These are phyloP conservation scores for Diarsia mendica DNA, from an alignment of 2,888 invertebrate genomes.

Conservation along the genomic window DNA sequence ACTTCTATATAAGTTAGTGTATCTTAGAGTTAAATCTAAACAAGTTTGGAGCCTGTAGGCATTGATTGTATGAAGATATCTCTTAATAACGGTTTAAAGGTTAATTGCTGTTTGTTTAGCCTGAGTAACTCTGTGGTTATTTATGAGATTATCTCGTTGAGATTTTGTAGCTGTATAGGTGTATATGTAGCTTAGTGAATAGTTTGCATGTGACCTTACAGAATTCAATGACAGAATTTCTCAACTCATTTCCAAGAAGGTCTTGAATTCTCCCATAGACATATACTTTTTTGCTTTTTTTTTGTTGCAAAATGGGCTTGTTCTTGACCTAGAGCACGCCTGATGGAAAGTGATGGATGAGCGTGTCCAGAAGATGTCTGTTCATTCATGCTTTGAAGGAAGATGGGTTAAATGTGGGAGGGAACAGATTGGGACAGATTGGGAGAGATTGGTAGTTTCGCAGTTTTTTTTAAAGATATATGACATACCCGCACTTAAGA, in stretches of 20 bases:
- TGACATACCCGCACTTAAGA: neutral
- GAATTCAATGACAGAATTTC: neutral
- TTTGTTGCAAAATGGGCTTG: too few relatives aligned
- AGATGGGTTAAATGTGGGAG: too few relatives aligned
- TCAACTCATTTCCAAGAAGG: neutral
- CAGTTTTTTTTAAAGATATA: neutral
- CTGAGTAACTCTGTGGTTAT: constrained; percentile 4
- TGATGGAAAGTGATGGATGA: too few relatives aligned
- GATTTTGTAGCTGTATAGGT: neutral
- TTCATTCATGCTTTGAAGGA: too few relatives aligned
- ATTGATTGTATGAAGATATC: constrained; percentile 24
- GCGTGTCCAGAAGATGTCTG: too few relatives aligned
- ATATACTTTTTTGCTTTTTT: too few relatives aligned
- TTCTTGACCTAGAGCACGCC: too few relatives aligned
- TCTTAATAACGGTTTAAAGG: constrained; percentile 38
- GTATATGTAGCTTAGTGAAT: neutral
- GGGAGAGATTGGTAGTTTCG: too few relatives aligned
- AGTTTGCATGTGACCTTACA: neutral
- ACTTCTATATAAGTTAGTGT: constrained; percentile 21
- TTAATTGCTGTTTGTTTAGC: constrained; percentile 41
- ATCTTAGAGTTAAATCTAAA: constrained; percentile 36
- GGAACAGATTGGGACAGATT: too few relatives aligned
- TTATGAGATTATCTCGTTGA: constrained; percentile 9
- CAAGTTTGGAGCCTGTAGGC: constrained; percentile 25
- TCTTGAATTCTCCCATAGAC: too few relatives aligned